A percentile compares a stretch with the other conserved stretches of the same genome.
Conservation (phyloP, 1,140 invertebrate species). For the Acyrthosiphon pisum region DNA sequence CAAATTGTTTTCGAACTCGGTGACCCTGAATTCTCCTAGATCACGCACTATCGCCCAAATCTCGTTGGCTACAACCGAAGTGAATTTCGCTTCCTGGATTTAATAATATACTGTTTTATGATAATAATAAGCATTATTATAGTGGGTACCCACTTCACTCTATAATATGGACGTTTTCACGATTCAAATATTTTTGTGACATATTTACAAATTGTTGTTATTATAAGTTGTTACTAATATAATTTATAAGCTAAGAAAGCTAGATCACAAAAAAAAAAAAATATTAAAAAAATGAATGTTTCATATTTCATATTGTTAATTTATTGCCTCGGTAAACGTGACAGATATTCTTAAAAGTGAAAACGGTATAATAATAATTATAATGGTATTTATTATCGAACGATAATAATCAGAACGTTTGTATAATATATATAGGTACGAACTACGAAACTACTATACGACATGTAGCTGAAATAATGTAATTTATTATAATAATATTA, state of each 20-base stretch:
- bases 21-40: conserved; percentile 4
- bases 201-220: neutral
- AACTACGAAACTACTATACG: neutral
- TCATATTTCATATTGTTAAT: neutral
- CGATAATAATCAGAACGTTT: neutral
- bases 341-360: neutral
- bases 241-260: neutral
- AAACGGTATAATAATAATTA: neutral
- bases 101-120: conserved; percentile 38
- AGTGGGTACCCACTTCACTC: neutral
- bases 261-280: neutral
- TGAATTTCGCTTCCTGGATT: conserved; percentile 22
- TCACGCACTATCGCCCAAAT: neutral
- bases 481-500: neutral
- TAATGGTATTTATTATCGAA: neutral
- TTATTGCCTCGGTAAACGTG: neutral
- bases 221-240: neutral
- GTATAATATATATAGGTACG: too few species aligned
- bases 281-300: neutral
- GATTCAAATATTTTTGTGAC: neutral
- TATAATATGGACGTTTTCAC: neutral
- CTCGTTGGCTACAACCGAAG: neutral
- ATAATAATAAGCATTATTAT: conserved; percentile 5
- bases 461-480: neutral
- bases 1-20: conserved; percentile 10